Conservation (phyloP, 2,113 vertebrate genomes). For the Cynoglossus semilaevis region DNA sequence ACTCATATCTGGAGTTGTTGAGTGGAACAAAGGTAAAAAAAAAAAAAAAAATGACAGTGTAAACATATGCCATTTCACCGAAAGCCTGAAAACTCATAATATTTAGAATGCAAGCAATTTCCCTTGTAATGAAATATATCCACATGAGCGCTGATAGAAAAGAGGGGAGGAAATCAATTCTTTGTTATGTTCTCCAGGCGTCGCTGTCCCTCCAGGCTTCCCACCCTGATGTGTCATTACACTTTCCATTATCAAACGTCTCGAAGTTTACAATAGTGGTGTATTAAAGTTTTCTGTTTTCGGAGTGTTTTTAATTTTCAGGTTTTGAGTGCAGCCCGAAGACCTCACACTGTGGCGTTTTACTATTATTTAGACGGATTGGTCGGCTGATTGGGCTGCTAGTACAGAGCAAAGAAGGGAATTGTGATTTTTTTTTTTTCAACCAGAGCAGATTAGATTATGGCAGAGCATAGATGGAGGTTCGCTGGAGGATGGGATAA, state of each 20-base stretch:
- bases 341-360: constrained; percentile 2
- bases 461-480: too few relatives aligned
- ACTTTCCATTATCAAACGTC: constrained; percentile 46
- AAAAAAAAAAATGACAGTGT: background rate
- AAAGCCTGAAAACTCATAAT: constrained; percentile 19
- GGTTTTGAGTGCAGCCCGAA: constrained; percentile 14
- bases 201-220: constrained; percentile 31
- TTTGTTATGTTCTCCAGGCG: constrained; percentile 37
- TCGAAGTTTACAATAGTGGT: constrained; percentile 27
- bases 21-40: constrained; percentile 17
- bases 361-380: constrained; percentile 11
- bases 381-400: constrained; percentile 19
- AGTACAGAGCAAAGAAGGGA: constrained; percentile 6
- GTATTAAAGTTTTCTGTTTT: constrained; percentile 37
- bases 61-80: constrained; percentile 12
- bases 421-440: background rate
- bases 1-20: constrained; percentile 23
- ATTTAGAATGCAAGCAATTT: constrained; percentile 54
- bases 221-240: constrained; percentile 36
- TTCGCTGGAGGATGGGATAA: too few relatives aligned
- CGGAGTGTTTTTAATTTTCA: constrained; percentile 42
- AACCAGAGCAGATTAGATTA: too few relatives aligned
- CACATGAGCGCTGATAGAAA: constrained; percentile 37
- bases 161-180: constrained; percentile 37
- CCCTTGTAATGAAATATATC: constrained; percentile 54